Conservation (phyloP, 2,113 vertebrate genomes). For the Semicossyphus pulcher region DNA sequence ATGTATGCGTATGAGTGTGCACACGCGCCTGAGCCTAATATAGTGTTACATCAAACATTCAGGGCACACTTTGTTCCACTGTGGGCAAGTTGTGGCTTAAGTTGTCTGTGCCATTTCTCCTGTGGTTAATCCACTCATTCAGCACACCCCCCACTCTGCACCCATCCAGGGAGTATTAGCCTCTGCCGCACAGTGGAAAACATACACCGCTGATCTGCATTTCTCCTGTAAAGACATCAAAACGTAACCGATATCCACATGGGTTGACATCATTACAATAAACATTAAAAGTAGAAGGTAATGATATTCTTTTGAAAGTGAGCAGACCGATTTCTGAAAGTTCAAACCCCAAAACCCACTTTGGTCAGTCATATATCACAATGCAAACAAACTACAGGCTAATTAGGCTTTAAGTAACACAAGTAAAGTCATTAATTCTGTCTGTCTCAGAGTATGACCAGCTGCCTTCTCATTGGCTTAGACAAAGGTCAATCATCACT, state of each 20-base stretch:
- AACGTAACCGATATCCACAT: slow-evolving; percentile 52
- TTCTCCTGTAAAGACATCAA: slow-evolving; percentile 55
- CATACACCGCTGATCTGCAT: slow-evolving; percentile 58
- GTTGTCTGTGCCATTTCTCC: slow-evolving; percentile 69
- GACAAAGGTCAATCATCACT: background rate
- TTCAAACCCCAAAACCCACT: slow-evolving; percentile 17
- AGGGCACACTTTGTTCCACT: slow-evolving; percentile 76
- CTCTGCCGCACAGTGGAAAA: slow-evolving; percentile 71
- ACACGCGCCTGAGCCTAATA: slow-evolving; percentile 35
- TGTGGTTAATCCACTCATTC: slow-evolving; percentile 73
- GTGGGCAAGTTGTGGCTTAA: slow-evolving; percentile 58
- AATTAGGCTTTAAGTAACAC: slow-evolving; percentile 46
- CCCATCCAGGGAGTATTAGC: slow-evolving; percentile 42
- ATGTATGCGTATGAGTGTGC: slow-evolving; percentile 26
- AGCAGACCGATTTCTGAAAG: background rate
- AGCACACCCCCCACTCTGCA: slow-evolving; percentile 27
- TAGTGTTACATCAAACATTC: slow-evolving; percentile 73
- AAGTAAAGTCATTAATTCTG: slow-evolving; percentile 36
- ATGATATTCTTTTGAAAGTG: slow-evolving; percentile 36
- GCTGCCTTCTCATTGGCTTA: slow-evolving; percentile 28
- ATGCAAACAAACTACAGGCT: slow-evolving; percentile 28
- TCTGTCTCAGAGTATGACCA: slow-evolving; percentile 17
- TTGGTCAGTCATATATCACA: slow-evolving; percentile 24
- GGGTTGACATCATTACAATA: slow-evolving; percentile 58
- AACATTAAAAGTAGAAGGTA: slow-evolving; percentile 38